A percentile compares a stretch with the other conserved stretches of the same genome.
Conservation (phyloP, 2,888 invertebrate genomes). For the Gymnocheta viridis region DNA sequence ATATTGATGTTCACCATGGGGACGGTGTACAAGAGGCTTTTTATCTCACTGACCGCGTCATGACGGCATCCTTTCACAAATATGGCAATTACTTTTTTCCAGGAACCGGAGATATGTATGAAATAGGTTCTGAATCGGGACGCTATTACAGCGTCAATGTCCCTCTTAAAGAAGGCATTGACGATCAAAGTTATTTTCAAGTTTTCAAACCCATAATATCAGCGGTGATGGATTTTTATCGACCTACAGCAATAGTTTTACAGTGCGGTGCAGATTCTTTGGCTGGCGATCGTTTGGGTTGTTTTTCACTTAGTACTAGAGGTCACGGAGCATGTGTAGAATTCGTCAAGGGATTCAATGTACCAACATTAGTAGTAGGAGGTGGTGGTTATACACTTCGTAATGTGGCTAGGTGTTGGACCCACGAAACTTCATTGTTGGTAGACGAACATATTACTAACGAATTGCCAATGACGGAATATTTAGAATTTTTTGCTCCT, state of each 20-base stretch:
- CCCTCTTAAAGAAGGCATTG: slow-evolving; percentile 98
- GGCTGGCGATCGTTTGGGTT: slow-evolving; percentile 96
- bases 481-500: slow-evolving; percentile 98
- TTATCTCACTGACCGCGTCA: slow-evolving; percentile 97
- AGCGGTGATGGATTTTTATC: slow-evolving; percentile 97
- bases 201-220: slow-evolving; percentile 97
- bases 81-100: slow-evolving; percentile 99
- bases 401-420: slow-evolving; percentile 99
- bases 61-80: slow-evolving; percentile 99
- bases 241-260: slow-evolving; percentile 97
- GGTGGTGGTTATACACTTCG: slow-evolving; percentile 94
- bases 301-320: slow-evolving; percentile 96
- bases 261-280: slow-evolving; percentile 99
- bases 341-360: slow-evolving; percentile 94
- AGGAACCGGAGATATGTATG: slow-evolving; percentile 99
- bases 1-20: slow-evolving; percentile 98
- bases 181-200: slow-evolving; percentile 95
- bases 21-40: slow-evolving; percentile 99
- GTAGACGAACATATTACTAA: slow-evolving; percentile 96
- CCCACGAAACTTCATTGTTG: slow-evolving; percentile 97
- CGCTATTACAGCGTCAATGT: slow-evolving; percentile 99
- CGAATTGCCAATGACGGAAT: slow-evolving; percentile 97
- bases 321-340: slow-evolving; percentile 99
- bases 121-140: slow-evolving; percentile 97
- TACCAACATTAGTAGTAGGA: slow-evolving; percentile 95